Conservation (phyloP, 2,113 vertebrate species). For the Nothoprocta pentlandii region DNA sequence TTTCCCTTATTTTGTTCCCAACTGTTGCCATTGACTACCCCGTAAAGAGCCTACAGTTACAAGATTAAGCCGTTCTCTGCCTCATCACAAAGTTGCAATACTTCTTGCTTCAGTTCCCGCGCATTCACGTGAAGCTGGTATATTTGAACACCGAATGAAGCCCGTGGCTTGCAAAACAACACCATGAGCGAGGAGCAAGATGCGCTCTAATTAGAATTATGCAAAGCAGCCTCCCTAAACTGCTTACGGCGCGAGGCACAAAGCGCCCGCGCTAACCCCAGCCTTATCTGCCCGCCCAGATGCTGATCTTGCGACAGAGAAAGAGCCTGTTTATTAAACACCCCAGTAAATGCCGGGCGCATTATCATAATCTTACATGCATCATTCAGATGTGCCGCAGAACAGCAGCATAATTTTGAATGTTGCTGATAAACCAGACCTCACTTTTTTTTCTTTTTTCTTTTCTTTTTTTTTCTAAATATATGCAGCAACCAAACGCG, state of each 20-base stretch:
- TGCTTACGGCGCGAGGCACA: neutral
- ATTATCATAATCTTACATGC: neutral
- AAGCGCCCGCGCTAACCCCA: neutral
- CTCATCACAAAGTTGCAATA: neutral
- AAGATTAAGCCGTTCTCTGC: neutral
- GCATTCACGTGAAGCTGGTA: neutral
- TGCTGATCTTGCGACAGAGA: accelerated
- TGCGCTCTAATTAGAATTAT: neutral
- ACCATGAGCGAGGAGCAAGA: neutral
- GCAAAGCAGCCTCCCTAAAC: neutral
- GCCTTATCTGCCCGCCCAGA: neutral
- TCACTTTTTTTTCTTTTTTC: too few relatives aligned
- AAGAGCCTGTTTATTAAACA: neutral
- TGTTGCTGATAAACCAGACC: neutral
- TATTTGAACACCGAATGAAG: neutral
- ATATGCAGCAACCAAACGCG: neutral
- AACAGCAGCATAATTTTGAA: neutral
- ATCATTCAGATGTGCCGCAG: neutral
- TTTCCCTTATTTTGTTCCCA: neutral
- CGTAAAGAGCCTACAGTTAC: neutral
- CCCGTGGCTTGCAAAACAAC: neutral
- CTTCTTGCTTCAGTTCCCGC: neutral
- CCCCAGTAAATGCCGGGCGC: neutral
- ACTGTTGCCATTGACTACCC: accelerated
- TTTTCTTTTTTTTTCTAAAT: too few relatives aligned